phyloP scores from a whole-genome alignment of 2,888 invertebrate genomes.

The Pollenia angustigena region DNA sequence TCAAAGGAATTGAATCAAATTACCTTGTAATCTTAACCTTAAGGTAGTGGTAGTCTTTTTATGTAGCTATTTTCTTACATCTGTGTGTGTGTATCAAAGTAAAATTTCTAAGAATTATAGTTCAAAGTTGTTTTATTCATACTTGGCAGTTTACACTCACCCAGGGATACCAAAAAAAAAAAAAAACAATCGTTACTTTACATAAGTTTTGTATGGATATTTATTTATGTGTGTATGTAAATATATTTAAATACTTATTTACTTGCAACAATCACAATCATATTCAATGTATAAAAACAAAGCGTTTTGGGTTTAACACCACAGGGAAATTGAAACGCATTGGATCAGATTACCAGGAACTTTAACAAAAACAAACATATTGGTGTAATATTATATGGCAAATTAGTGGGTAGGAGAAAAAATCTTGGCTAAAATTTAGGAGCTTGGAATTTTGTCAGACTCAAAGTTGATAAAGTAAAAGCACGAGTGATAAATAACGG shows the following conservation, averaged over 20 bases:
- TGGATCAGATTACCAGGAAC: conserved; percentile 62
- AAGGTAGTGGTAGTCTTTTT: conserved; percentile 77
- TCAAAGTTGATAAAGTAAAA: no score
- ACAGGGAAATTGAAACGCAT: conserved; percentile 70
- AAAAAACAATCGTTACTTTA: conserved; percentile 16
- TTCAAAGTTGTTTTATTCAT: conserved; percentile 49
- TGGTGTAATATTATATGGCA: conserved; percentile 35
- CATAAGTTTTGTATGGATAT: background rate
- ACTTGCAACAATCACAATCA: conserved; percentile 52
- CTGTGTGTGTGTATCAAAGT: conserved; percentile 25
- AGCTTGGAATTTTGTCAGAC: no score
- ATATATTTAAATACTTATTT: conserved; percentile 11
- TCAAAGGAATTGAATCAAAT: conserved; percentile 85
- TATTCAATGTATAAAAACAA: conserved; percentile 54
- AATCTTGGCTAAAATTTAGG: background rate
- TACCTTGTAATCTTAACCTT: conserved; percentile 84
- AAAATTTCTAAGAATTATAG: conserved; percentile 59
- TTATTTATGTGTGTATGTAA: conserved; percentile 1
- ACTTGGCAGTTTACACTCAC: conserved; percentile 50
- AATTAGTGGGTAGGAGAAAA: conserved; percentile 4
- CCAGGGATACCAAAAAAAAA: conserved; percentile 29
- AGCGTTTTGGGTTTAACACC: conserved; percentile 60
- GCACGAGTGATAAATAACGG: no score
- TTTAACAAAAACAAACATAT: conserved; percentile 43
- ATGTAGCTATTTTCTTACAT: conserved; percentile 11